Conservation (phyloP, 2,113 vertebrate species). For the Bucco capensis region DNA sequence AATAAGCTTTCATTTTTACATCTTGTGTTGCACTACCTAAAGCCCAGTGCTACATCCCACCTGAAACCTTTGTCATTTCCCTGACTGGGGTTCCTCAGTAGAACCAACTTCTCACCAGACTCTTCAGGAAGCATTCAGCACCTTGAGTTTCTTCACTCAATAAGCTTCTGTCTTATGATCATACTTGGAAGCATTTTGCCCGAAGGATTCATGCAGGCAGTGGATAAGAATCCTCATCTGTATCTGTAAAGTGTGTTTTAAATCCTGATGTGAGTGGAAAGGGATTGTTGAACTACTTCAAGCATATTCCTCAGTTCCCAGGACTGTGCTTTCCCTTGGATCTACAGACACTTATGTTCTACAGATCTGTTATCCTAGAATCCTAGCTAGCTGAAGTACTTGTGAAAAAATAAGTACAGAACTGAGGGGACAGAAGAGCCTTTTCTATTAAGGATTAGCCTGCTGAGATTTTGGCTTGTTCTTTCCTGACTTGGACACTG, state of each 20-base stretch:
- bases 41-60: neutral
- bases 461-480: neutral
- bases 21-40: fast-evolving
- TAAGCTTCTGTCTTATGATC: neutral
- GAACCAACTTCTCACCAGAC: neutral
- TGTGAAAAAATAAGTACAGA: neutral
- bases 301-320: neutral
- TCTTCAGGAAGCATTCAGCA: neutral
- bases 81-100: neutral
- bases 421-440: neutral
- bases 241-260: neutral
- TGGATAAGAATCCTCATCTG: neutral
- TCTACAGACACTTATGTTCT: neutral
- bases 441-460: neutral
- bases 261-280: neutral
- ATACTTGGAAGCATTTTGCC: neutral
- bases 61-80: neutral
- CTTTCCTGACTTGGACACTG: neutral
- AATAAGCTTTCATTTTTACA: neutral
- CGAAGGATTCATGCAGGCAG: neutral
- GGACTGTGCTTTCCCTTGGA: neutral
- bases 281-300: neutral
- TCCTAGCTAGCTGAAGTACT: neutral
- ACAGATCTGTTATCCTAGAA: neutral
- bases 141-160: neutral